Base-by-base conservation (phyloP, 2,888 invertebrate species). In the Drosophila kambysellisi region DNA sequence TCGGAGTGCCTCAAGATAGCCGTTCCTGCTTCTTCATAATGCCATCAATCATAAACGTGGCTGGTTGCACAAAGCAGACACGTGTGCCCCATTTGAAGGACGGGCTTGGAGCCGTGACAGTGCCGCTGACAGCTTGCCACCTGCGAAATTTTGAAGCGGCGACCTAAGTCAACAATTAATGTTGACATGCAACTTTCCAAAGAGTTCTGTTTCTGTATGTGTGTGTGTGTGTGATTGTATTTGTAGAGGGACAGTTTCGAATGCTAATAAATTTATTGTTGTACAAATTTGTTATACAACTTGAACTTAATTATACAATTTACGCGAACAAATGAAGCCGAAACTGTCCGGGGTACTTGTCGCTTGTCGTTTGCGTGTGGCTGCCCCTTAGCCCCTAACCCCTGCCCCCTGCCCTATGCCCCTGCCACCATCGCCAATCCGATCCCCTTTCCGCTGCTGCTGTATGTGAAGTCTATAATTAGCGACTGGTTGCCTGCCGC, bases 241-340 rank as follows among this genome's bases (percentile, higher is more conserved):
- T 39, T 46, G 46, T 2, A 12, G 59, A 57, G 43, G 60, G 65
- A 58, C 70, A 65, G 65, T 62, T 61, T 50, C 52, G 54, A 67
- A 70, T 64, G 70, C 79, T 85, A 83, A 88, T 88, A 83, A 79
- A 85, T 88, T 89, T 89, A 86, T 80, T 78, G 79, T 81, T 78
- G 82, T 76, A 86, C 90, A 82, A 83, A 90, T 87, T 90, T 90
- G 88, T 88, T 88, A 76, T 80, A 88, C 90, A 88, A 86, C 84
- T 89, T 82, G 60, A 76, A 76, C 76, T 90, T 88, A 90, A 88
- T 88, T 90, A 90, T 74, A 88, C 79, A 74, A 88, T 74, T 88
- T 88, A 88, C 83, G 76, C 77, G 74, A 74, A 83, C 74, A 81
- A 88, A 79, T 82, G 68, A 77, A 79, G 76, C 60, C 62, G 67